Percentiles rank a stretch among this genome's conserved stretches.
These are phyloP conservation scores for Etia nguti DNA, from an alignment of 2,113 vertebrate genomes.

Conservation along the genomic window DNA sequence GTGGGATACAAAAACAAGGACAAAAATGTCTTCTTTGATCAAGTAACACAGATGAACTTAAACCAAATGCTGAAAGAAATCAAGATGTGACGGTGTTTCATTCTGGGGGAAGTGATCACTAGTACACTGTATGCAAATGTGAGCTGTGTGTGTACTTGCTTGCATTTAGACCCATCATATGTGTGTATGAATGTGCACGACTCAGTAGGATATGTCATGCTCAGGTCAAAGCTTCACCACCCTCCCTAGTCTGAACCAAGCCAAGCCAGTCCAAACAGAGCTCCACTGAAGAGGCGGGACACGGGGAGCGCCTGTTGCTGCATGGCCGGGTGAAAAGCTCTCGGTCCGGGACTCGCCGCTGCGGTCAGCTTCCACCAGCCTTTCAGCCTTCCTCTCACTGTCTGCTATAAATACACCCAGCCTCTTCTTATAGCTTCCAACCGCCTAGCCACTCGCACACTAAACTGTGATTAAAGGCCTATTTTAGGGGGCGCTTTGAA, in stretches of 20 bases:
- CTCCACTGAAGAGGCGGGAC: not conserved
- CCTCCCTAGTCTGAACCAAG: not conserved
- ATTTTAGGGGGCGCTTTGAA: conserved; percentile 74
- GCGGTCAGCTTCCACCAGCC: conserved; percentile 37
- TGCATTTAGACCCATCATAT: not conserved
- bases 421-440: conserved; percentile 71
- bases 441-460: conserved; percentile 59
- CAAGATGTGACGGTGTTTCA: not conserved
- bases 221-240: not conserved
- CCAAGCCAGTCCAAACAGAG: not conserved
- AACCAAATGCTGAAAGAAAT: not conserved
- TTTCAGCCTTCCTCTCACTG: not conserved
- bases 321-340: conserved; percentile 22
- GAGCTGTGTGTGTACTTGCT: not conserved
- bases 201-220: not conserved
- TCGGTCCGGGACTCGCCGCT: conserved; percentile 15
- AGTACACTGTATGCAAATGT: not conserved
- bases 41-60: not conserved
- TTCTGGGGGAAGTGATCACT: not conserved
- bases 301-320: not conserved
- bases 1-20: not conserved
- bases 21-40: not conserved
- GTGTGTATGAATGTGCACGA: not conserved
- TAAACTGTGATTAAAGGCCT: conserved; percentile 76
- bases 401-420: conserved; percentile 72